phyloP scores from a whole-genome alignment of 2,113 vertebrate genomes.

The Sus scrofa region T2T-Sscrofa CM000830.6:119484001-119484500 shows the following conservation, averaged over 20 bases:
- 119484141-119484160: too few relatives aligned
- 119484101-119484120: too few relatives aligned
- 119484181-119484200: too few relatives aligned
- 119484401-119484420: neutral
- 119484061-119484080: slow-evolving; percentile 48
- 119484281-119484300: neutral
- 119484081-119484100: slow-evolving; percentile 20
- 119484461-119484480: slow-evolving; percentile 55
- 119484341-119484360: slow-evolving; percentile 26
- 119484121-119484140: too few relatives aligned
- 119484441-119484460: slow-evolving; percentile 31
- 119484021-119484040: neutral
- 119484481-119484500: slow-evolving; percentile 70
- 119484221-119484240: too few relatives aligned
- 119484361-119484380: slow-evolving; percentile 12
- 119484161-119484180: too few relatives aligned
- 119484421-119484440: slow-evolving; percentile 17
- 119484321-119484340: slow-evolving; percentile 50
- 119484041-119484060: neutral
- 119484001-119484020: neutral
- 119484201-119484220: too few relatives aligned
- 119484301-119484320: slow-evolving; percentile 58
- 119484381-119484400: slow-evolving; percentile 62
- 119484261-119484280: too few relatives aligned
- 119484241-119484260: too few relatives aligned